These are phyloP conservation scores for Podotricha telesiphe DNA, from an alignment of 2,888 invertebrate genomes.

Conservation along the genomic window DNA sequence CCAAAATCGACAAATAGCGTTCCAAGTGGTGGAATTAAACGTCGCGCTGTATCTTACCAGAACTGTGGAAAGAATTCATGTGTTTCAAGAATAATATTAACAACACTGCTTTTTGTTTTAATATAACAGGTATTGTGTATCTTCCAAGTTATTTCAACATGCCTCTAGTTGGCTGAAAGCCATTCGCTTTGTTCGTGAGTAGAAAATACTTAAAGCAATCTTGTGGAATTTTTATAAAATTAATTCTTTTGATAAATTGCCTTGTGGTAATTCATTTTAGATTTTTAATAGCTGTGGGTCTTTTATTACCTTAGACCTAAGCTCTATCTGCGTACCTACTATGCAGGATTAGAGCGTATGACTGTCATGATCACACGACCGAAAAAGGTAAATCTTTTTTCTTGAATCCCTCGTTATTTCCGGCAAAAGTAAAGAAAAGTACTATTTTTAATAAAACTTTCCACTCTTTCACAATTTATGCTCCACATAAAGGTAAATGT, in stretches of 20 bases:
- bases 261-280: slow-evolving; percentile 1
- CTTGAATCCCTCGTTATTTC: neutral
- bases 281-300: neutral
- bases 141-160: slow-evolving; percentile 24
- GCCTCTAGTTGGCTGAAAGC: slow-evolving; percentile 28
- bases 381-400: neutral
- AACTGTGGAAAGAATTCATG: too few relatives aligned
- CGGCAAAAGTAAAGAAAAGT: neutral
- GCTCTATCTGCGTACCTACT: too few relatives aligned
- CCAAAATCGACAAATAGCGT: too few relatives aligned
- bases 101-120: neutral
- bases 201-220: slow-evolving; percentile 27
- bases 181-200: slow-evolving; percentile 30
- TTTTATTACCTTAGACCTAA: too few relatives aligned
- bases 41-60: too few relatives aligned
- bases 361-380: neutral
- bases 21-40: too few relatives aligned
- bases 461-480: slow-evolving; percentile 20
- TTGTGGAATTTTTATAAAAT: slow-evolving; percentile 11
- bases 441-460: slow-evolving; percentile 20
- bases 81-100: neutral
- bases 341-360: too few relatives aligned
- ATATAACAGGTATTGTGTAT: slow-evolving; percentile 18
- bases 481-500: slow-evolving; percentile 8
- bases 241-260: slow-evolving; percentile 23